Percentiles rank a stretch among this genome's conserved stretches.
Conservation (phyloP, 2,113 vertebrate genomes). For the Phasianus colchicus region DNA sequence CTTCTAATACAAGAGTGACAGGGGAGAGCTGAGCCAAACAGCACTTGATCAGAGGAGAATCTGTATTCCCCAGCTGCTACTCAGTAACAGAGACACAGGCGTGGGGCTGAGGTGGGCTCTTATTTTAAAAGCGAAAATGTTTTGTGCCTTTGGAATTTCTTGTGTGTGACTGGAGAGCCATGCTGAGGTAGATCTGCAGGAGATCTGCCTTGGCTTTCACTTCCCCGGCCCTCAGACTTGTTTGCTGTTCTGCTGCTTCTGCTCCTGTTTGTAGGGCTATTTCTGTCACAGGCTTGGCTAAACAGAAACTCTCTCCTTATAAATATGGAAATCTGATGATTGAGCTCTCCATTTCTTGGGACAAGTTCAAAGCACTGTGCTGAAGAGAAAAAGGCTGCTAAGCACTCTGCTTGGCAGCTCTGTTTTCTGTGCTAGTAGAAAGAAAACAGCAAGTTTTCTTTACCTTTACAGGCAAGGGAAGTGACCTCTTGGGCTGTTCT, state of each 20-base stretch:
- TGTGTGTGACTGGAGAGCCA: not conserved
- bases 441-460: not conserved
- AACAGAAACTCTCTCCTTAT: conserved; percentile 52
- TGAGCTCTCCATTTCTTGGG: not conserved
- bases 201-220: not conserved
- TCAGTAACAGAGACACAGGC: not conserved
- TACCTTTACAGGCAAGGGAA: not conserved
- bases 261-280: not conserved
- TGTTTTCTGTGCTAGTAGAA: not conserved
- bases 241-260: not conserved
- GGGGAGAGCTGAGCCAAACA: conserved; percentile 26
- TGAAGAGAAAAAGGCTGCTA: not conserved
- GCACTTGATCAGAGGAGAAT: not conserved
- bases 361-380: not conserved
- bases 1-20: conserved; percentile 46
- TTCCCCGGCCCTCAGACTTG: not conserved
- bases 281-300: conserved; percentile 35
- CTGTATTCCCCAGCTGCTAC: not conserved
- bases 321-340: conserved; percentile 54
- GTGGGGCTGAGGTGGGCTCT: not conserved
- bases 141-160: conserved; percentile 26
- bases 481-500: not conserved
- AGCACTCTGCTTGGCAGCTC: not conserved
- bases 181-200: not conserved
- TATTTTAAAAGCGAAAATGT: not conserved